Percentiles rank a stretch among this genome's conserved stretches.
Evolutionary conservation across 2,113 vertebrate species (phyloP).

Genomic region (Macaca nemestrina): DNA sequence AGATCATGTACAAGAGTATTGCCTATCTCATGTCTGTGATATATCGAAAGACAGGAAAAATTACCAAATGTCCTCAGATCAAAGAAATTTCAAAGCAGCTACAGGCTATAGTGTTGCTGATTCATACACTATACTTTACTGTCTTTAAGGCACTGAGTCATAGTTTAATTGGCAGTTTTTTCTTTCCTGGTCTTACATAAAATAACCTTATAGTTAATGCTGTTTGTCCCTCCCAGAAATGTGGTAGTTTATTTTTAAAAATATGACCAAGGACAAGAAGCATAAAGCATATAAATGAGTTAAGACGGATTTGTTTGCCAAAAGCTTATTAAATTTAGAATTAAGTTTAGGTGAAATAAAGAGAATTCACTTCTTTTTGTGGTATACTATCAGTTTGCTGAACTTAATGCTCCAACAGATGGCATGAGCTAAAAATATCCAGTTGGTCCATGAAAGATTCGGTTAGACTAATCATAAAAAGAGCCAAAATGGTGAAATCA

Average conservation of each 20-base stretch:
- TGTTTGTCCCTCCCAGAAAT: not conserved
- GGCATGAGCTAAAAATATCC: conserved; percentile 38
- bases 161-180: conserved; percentile 51
- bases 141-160: not conserved
- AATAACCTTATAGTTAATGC: conserved; percentile 11
- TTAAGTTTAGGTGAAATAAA: conserved; percentile 23
- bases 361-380: conserved; percentile 4
- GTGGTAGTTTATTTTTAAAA: not conserved
- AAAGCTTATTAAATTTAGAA: not conserved
- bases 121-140: not conserved
- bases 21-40: not conserved
- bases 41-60: not conserved
- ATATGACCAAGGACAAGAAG: not conserved
- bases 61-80: not conserved
- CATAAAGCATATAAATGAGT: not conserved
- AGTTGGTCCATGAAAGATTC: conserved; percentile 39
- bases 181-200: conserved; percentile 23
- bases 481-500: not conserved
- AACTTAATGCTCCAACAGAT: conserved; percentile 29
- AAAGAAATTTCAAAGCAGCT: conserved; percentile 3
- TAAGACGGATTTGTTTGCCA: conserved; percentile 12
- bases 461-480: conserved; percentile 26
- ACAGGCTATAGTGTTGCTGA: not conserved
- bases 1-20: not conserved
- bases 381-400: not conserved